phyloP scores from a whole-genome alignment of 2,797 vertebrate genomes.

The Botia almorhae region DNA sequence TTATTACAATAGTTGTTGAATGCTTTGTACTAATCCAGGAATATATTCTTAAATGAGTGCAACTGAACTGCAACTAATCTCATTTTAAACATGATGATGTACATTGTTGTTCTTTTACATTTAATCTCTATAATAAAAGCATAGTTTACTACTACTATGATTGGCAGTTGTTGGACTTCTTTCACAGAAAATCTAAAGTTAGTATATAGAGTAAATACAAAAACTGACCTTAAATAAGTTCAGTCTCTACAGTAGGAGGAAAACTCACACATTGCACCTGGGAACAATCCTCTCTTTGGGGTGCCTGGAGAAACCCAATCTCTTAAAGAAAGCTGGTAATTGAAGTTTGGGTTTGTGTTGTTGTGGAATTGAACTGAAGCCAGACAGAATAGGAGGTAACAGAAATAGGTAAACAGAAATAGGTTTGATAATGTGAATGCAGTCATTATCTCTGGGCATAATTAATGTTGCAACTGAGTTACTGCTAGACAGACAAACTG shows the following conservation, averaged over 20 bases:
- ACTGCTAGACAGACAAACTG: background rate
- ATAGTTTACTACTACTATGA: no score
- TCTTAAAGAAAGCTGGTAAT: constrained; percentile 73
- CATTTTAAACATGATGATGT: no score
- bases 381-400: constrained; percentile 48
- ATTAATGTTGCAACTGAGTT: background rate
- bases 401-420: no score
- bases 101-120: no score
- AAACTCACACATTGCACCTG: constrained; percentile 74
- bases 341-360: constrained; percentile 65
- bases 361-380: constrained; percentile 60
- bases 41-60: no score
- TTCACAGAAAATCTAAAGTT: background rate
- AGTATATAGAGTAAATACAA: background rate
- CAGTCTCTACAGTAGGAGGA: background rate
- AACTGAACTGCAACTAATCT: no score
- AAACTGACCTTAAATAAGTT: background rate
- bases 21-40: no score
- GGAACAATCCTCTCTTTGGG: constrained; percentile 71
- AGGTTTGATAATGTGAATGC: background rate
- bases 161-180: no score
- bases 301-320: constrained; percentile 67
- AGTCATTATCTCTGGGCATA: background rate
- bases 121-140: no score
- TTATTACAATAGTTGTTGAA: background rate